These are phyloP conservation scores for Seira sanloemensis DNA, from an alignment of 2,888 invertebrate species.

Conservation along the genomic window DNA sequence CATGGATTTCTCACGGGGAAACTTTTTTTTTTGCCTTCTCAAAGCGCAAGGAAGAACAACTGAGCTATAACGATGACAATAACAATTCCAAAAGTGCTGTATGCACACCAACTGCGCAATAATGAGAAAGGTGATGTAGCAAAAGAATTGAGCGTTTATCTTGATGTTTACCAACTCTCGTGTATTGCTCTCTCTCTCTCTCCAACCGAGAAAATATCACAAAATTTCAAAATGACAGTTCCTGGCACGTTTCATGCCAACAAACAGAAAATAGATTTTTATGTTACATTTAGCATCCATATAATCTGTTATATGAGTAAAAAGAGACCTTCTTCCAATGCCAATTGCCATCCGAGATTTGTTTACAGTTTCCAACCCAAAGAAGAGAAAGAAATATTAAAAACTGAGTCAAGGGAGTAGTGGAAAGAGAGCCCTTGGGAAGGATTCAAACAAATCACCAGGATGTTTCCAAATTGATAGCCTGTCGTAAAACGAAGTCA, in stretches of 20 bases:
- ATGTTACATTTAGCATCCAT: background rate
- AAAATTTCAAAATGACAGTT: constrained; percentile 30
- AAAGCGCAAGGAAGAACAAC: background rate
- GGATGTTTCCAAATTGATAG: constrained; percentile 47
- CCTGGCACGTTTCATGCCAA: constrained; percentile 44
- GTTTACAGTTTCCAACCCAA: background rate
- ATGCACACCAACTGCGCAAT: background rate
- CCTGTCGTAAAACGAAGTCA: background rate
- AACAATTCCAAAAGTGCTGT: background rate
- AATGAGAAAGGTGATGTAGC: background rate
- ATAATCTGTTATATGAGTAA: background rate
- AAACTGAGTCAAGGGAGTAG: background rate
- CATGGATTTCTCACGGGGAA: background rate
- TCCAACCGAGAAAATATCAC: background rate
- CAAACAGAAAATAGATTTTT: constrained; percentile 10
- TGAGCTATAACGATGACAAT: background rate
- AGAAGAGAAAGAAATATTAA: constrained; percentile 7
- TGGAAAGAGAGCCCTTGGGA: constrained; percentile 34
- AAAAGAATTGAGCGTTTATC: background rate
- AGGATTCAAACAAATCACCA: constrained; percentile 54
- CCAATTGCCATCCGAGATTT: background rate
- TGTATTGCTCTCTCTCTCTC: background rate
- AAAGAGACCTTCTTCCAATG: background rate
- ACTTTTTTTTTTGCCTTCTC: background rate
- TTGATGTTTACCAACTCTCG: background rate